Base-by-base conservation (phyloP, 2,888 invertebrate genomes). In the Steinernema hermaphroditum region DNA sequence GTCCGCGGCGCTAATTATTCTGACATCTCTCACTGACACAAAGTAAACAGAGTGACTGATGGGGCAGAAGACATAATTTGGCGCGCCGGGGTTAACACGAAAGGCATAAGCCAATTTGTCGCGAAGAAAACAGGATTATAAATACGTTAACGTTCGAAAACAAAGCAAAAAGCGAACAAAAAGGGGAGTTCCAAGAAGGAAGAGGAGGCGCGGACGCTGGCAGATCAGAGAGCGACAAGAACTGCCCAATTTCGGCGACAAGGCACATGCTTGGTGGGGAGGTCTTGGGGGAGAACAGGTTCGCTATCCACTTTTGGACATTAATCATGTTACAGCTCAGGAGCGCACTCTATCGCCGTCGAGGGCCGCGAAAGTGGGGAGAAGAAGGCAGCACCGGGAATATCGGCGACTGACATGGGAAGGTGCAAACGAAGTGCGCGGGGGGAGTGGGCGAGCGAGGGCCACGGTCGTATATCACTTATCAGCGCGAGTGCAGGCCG, bases 391-490 rank as follows among this genome's bases (percentile, higher is more conserved):
- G n/a, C n/a, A n/a, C n/a, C n/a, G n/a, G n/a, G n/a, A n/a, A n/a
- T n/a, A n/a, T n/a, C n/a, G n/a, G n/a, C n/a, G n/a, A n/a, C n/a
- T 12, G 37, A 4, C 37, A 37, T 12, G 12, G 12, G 37, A 37
- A 37, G 37, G 62, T 62, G 62, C 62, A 62, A 62, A 62, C 9
- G 62, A 62, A 62, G 62, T 62, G 62, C 62, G 37, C 37, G 37
- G 12, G 6, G 37, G 37, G 12, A 12, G 37, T 12, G 37, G 12
- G 37, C 6, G 37, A 12, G 37, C 37, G 37, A 37, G 37, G 37
- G 37, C 37, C 37, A 37, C n/a, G n/a, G n/a, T n/a, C n/a, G n/a
- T n/a, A n/a, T n/a, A 37, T 37, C 37, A 32, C 62, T 62, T 62
- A 62, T 62, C 62, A 62, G 62, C 37, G 37, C 37, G 37, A 37